Conservation (phyloP, 1,140 invertebrate genomes). For the Monochamus saltuarius region DNA sequence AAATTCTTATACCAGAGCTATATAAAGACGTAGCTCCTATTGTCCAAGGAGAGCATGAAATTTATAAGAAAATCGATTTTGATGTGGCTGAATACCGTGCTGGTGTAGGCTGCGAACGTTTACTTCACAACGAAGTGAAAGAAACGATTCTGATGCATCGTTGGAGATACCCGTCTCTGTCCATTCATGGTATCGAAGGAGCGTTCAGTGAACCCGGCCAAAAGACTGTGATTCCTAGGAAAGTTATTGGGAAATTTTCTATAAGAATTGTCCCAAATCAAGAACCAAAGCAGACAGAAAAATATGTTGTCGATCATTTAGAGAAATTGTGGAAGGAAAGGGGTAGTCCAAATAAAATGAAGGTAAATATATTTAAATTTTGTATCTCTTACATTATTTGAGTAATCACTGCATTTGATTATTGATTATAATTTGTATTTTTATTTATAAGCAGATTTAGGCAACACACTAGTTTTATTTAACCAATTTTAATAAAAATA, state of each 20-base stretch:
- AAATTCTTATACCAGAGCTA: conserved; percentile 79
- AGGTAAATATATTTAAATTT: conserved; percentile 55
- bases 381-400: too few species aligned
- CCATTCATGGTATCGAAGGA: conserved; percentile 86
- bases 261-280: conserved; percentile 93
- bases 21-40: conserved; percentile 76
- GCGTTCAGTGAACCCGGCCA: conserved; percentile 89
- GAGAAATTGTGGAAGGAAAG: conserved; percentile 71
- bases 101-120: conserved; percentile 68
- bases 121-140: conserved; percentile 79
- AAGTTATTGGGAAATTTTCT: conserved; percentile 96
- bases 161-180: conserved; percentile 88
- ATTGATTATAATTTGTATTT: too few species aligned
- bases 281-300: conserved; percentile 72
- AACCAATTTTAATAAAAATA: too few species aligned
- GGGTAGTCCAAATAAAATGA: conserved; percentile 84
- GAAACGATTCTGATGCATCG: conserved; percentile 80
- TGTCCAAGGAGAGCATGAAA: conserved; percentile 71
- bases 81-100: conserved; percentile 76
- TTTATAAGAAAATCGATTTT: conserved; percentile 90
- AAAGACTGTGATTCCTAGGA: conserved; percentile 94
- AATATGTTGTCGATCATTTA: conserved; percentile 75
- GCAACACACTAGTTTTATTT: too few species aligned
- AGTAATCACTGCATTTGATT: too few species aligned
- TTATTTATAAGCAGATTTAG: too few species aligned